Percentiles rank a stretch among this genome's conserved stretches.
phyloP scores from a whole-genome alignment of 2,113 vertebrate species.

The Beaufortia kweichowensis region DNA sequence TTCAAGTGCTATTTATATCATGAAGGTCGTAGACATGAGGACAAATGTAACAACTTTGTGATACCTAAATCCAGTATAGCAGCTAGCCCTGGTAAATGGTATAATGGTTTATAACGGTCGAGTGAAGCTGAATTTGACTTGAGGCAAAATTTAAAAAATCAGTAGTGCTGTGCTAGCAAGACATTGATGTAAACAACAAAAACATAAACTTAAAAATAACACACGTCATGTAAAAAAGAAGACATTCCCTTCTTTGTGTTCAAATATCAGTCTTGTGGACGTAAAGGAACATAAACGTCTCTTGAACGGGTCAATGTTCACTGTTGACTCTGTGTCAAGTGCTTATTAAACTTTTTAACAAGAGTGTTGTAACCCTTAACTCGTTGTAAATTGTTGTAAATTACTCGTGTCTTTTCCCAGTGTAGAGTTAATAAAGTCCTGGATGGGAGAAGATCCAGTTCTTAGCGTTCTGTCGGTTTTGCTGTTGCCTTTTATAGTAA shows the following conservation, averaged over 20 bases:
- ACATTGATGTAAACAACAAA: constrained; percentile 64
- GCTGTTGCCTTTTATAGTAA: background rate
- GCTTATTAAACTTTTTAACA: background rate
- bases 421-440: constrained; percentile 20
- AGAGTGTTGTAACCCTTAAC: constrained; percentile 4
- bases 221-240: constrained; percentile 57
- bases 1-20: constrained; percentile 61
- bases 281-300: background rate
- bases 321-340: background rate
- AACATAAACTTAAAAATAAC: constrained; percentile 66
- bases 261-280: constrained; percentile 5
- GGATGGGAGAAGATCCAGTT: background rate
- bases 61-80: constrained; percentile 40
- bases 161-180: constrained; percentile 71
- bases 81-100: constrained; percentile 33
- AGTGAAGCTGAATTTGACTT: constrained; percentile 58
- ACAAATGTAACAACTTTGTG: constrained; percentile 51
- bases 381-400: no score
- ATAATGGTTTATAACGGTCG: constrained; percentile 46
- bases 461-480: background rate
- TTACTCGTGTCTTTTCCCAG: background rate
- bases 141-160: constrained; percentile 59
- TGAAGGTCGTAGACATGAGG: constrained; percentile 50
- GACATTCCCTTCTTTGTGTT: constrained; percentile 45
- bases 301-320: background rate